Base-by-base conservation (phyloP, 2,888 invertebrate species). In the Pheosia gnoma region DNA sequence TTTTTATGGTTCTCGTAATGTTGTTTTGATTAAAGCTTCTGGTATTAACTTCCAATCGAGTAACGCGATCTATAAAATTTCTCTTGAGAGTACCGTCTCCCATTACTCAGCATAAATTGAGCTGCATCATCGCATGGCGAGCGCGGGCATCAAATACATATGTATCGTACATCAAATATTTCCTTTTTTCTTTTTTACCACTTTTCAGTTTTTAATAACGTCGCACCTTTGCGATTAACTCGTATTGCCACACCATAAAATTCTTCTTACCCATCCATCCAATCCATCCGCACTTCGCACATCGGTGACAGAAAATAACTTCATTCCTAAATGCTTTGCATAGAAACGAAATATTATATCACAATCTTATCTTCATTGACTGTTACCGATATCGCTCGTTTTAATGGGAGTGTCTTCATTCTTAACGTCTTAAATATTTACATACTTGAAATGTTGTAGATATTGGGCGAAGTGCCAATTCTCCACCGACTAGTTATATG, bases 401-500 rank as follows among this genome's bases (percentile, higher is more conserved):
- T 11, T 61, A 47, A 53, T 53, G 55, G 43, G 51, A 63, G 53
- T 60, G 13, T 49, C 51, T 62, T 49, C 13, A 64, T 63, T 57
- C 59, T 63, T 47, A 51, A 58, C 54, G 59, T 56, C 13, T 62
- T 74, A 77, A 72, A 74, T 68, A 70, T 77, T 74, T 69, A 74
- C 66, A 59, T 60, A 62, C 47, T 25, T 25, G 25, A 58, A 62
- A 60, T 59, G 58, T 61, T 55, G 53, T 66, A 57, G 57, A 67
- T 62, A 61, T 62, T 60, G 62, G 77, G 77, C 75, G 56, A 57
- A 59, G 39, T 77, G 75, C 77, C 75, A 77, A 72, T 58, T 61
- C 56, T 59, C 57, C 37, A 67, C 62, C 39, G 60, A 61, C 51
- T 61, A 64, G 62, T 66, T 67, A 62, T 59, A 63, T 57, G 59